Percentiles rank a stretch among this genome's conserved stretches.
Evolutionary conservation across 2,113 vertebrate genomes (phyloP).

Genomic region (Charadrius vociferus): DNA sequence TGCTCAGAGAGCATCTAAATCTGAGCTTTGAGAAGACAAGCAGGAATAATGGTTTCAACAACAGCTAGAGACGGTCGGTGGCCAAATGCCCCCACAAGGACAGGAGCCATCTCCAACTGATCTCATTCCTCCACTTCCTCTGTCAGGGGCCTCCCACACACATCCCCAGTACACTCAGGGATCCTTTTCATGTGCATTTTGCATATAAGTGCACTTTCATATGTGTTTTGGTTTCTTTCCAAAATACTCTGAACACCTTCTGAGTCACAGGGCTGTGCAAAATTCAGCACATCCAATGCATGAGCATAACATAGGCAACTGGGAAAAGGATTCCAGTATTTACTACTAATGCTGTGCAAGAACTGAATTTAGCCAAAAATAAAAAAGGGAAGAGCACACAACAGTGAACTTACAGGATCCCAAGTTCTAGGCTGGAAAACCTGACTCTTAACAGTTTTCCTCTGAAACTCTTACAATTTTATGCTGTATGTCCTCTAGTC

Average conservation of each 20-base stretch:
- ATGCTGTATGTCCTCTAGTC: neutral
- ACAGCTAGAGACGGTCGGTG: neutral
- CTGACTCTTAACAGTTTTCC: neutral
- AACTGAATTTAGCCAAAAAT: neutral
- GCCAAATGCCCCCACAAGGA: neutral
- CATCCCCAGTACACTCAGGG: neutral
- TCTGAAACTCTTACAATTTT: neutral
- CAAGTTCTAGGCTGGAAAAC: neutral
- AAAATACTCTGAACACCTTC: neutral
- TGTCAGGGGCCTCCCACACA: neutral
- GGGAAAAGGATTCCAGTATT: neutral
- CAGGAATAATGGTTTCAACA: neutral
- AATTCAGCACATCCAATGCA: neutral
- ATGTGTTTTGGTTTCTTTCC: neutral
- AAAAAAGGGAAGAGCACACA: neutral
- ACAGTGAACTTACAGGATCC: accelerated
- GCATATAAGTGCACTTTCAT: neutral
- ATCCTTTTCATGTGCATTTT: accelerated
- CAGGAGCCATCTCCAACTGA: neutral
- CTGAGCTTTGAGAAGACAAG: neutral
- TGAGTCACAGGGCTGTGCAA: neutral
- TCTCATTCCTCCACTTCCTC: neutral
- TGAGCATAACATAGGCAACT: neutral
- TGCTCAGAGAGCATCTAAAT: neutral
- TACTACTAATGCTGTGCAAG: neutral